Conservation (phyloP, 1,140 invertebrate species). For the Magallana ariakensis region DNA sequence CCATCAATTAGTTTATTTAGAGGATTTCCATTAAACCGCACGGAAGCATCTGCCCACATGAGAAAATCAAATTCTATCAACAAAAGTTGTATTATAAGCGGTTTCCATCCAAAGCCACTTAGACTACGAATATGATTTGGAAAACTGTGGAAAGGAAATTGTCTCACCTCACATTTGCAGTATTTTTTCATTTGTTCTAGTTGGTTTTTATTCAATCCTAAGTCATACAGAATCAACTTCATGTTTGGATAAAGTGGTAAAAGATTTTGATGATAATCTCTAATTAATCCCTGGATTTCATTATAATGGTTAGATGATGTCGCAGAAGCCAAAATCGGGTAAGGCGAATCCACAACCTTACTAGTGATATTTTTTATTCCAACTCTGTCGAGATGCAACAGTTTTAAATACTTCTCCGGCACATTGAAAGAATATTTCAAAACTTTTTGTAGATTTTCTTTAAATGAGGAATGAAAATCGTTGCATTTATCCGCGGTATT, state of each 20-base stretch:
- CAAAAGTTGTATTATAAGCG: constrained; percentile 43
- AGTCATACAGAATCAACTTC: constrained; percentile 44
- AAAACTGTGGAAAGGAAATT: constrained; percentile 25
- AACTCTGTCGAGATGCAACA: background rate
- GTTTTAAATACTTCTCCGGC: background rate
- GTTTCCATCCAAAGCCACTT: constrained; percentile 14
- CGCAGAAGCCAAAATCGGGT: background rate
- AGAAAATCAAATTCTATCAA: constrained; percentile 47
- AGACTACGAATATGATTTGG: constrained; percentile 19
- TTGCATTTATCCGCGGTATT: background rate
- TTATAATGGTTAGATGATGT: background rate
- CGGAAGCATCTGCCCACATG: constrained; percentile 48
- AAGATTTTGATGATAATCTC: constrained; percentile 6
- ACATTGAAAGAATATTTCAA: background rate
- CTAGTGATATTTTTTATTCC: background rate
- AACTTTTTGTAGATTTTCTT: background rate
- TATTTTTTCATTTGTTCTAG: background rate
- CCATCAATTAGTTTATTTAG: constrained; percentile 31
- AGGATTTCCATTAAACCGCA: constrained; percentile 27
- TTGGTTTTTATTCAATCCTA: constrained; percentile 33
- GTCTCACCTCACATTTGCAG: constrained; percentile 24
- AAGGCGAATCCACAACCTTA: background rate
- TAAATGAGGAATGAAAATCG: background rate
- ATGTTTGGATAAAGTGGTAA: background rate
- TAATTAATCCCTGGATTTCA: background rate